Percentiles rank a stretch among this genome's conserved stretches.
These are phyloP conservation scores for Carcina quercana DNA, from an alignment of 2,888 invertebrate genomes.

Conservation along the genomic window DNA sequence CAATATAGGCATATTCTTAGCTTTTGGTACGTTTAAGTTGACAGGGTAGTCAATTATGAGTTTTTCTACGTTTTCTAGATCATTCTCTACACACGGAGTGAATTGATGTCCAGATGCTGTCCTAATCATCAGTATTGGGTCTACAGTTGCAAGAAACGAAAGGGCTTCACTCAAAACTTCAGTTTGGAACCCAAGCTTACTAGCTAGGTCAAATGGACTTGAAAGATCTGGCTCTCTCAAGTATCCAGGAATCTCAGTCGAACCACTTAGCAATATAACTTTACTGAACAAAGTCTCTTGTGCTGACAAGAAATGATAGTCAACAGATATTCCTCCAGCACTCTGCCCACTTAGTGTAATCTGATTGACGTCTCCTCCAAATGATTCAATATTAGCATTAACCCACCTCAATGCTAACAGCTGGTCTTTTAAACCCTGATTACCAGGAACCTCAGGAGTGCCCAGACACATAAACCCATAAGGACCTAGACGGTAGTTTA, in stretches of 20 bases:
- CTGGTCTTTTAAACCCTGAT: constrained; percentile 48
- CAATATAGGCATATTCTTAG: constrained; percentile 23
- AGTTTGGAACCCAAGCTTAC: constrained; percentile 24
- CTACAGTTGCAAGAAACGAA: constrained; percentile 22
- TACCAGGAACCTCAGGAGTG: constrained; percentile 37
- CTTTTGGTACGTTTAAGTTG: constrained; percentile 18
- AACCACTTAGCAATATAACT: constrained; percentile 38
- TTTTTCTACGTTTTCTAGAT: constrained; percentile 25
- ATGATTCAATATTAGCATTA: constrained; percentile 36
- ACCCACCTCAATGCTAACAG: constrained; percentile 39
- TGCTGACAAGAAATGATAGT: constrained; percentile 35
- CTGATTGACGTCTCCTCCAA: constrained; percentile 37
- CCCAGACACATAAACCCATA: constrained; percentile 49
- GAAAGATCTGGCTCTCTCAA: constrained; percentile 25
- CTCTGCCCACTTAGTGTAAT: constrained; percentile 41
- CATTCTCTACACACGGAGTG: constrained; percentile 28
- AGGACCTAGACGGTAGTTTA: constrained; percentile 38
- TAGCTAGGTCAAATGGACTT: constrained; percentile 30
- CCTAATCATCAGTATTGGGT: constrained; percentile 25
- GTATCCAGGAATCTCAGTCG: constrained; percentile 24
- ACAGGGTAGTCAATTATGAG: constrained; percentile 24
- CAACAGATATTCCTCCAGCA: constrained; percentile 36
- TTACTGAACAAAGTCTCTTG: constrained; percentile 30
- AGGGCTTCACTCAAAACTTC: constrained; percentile 27
- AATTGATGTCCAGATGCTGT: constrained; percentile 18